These are phyloP conservation scores for Acrobasis consociella DNA, from an alignment of 2,888 invertebrate species.

Conservation along the genomic window DNA sequence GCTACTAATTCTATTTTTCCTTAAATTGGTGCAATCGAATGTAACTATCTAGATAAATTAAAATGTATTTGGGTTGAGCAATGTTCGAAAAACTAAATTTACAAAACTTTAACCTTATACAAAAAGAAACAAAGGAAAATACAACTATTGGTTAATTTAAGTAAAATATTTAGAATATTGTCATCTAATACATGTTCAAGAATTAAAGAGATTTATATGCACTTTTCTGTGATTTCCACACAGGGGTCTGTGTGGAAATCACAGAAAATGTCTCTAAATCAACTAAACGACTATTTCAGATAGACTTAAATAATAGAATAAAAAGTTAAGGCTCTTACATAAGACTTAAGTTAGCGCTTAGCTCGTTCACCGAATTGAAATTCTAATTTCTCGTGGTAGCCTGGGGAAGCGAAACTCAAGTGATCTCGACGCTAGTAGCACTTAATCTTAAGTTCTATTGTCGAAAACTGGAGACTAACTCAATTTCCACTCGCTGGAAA, in stretches of 20 bases:
- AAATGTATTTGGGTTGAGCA: no score
- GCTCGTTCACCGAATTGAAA: background rate
- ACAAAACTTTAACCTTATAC: no score
- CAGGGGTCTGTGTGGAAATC: background rate
- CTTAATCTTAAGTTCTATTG: conserved; percentile 1
- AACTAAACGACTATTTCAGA: no score
- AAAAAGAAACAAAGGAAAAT: no score
- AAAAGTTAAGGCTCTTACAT: background rate
- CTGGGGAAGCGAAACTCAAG: conserved; percentile 2
- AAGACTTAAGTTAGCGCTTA: background rate
- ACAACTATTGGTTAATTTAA: no score
- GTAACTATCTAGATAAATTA: no score
- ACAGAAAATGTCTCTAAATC: background rate
- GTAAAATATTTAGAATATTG: no score
- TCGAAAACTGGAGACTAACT: conserved; percentile 5
- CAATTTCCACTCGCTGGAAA: background rate
- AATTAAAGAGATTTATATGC: no score
- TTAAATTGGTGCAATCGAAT: no score
- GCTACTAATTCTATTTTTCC: background rate
- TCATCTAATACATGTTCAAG: no score
- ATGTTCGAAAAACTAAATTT: no score
- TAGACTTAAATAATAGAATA: background rate
- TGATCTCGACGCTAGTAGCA: conserved; percentile 10
- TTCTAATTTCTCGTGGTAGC: background rate
- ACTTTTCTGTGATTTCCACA: no score